Base-by-base conservation (phyloP, 1,140 invertebrate genomes). In the Campoletis sonorensis region DNA sequence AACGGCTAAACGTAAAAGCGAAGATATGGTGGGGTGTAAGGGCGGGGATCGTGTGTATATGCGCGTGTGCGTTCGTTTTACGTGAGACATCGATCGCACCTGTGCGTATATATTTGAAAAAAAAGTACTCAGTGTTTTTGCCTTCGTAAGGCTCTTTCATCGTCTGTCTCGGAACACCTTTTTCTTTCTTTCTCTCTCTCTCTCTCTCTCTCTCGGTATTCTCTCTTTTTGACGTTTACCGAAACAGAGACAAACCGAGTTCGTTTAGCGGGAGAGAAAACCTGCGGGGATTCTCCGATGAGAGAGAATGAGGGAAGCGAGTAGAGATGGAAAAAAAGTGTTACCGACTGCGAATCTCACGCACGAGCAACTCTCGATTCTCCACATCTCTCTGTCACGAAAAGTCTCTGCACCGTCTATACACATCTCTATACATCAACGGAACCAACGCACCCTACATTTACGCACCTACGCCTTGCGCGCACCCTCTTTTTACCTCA, bases 81-180 rank as follows among this genome's bases (percentile, higher is more conserved):
- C 79, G 77, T 77, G 82, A 81, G 81, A 84, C 85, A 87, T 87
- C 86, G 86, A 87, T 87, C 86, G 86, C 78, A 87, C 86, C 85
- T 87, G 84, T 83, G 81, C 82, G 58, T 80, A 18, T 75, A 51
- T 79, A 73, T 73, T n/a, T 80, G 76, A 82, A 67, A 68, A 79
- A 84, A 73, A 77, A 58, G 70, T 71, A 27, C 54, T 70, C 51
- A 54, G 45, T 49, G 51, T 8, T 61, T 18, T 49, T 75, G 3
- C 40, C 37, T 75, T 54, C 45, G 21, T 72, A 11, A 23, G 61
- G 61, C n/a, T 49, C 70, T 72, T 10, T 49, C 73, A 49, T 54
- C 72, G 72, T 75, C 72, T 75, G 72, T 30, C 45, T 45, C 67
- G 67, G 70, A 40, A 72, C 70, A 49, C 72, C 72, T 49, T 75